Conservation (phyloP, 2,797 vertebrate species). For the Leucoraja ocellata region DNA sequence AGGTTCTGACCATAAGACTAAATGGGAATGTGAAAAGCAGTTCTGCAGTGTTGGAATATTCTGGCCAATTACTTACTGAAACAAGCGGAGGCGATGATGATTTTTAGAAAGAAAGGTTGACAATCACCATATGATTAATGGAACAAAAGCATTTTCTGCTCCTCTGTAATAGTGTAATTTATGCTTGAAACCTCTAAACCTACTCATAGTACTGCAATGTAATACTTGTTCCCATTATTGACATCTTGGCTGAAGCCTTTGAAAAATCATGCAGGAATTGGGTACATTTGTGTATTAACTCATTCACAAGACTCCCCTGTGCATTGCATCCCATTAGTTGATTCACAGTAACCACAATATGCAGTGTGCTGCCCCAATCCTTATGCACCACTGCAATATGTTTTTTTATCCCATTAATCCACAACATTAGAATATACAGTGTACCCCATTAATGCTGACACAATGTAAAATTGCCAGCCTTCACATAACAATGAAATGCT, state of each 20-base stretch:
- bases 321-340: neutral
- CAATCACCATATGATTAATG: neutral
- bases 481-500: neutral
- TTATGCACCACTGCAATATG: neutral
- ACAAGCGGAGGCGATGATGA: neutral
- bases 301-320: neutral
- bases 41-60: neutral
- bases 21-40: slow-evolving; percentile 4
- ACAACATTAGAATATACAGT: neutral
- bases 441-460: neutral
- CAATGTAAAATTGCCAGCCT: neutral
- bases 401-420: neutral
- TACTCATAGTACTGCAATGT: neutral
- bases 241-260: neutral
- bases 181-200: neutral
- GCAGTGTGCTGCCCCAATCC: neutral
- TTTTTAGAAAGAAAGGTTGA: neutral
- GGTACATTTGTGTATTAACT: neutral
- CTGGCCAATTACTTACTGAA: neutral
- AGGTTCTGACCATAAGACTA: neutral
- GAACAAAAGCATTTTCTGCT: neutral
- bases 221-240: neutral
- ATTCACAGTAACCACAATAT: neutral
- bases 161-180: neutral
- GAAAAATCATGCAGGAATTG: neutral